Evolutionary conservation across 2,888 invertebrate species (phyloP), one percentile per base, ranked within the genome.

Genomic region (Sinhomidia bicolor): DNA sequence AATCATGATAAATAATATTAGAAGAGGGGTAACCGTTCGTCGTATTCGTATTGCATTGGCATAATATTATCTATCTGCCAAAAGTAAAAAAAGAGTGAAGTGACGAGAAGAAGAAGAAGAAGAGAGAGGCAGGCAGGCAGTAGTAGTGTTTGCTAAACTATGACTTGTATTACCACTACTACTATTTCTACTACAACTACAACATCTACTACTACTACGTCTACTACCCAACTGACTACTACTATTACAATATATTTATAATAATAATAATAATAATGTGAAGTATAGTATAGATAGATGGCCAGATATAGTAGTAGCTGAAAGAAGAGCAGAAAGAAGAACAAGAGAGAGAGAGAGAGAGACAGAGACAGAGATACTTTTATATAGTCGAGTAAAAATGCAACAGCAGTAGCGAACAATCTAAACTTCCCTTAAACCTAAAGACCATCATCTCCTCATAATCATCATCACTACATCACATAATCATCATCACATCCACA

Each of bases 371-470:
- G 41, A 71, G 10, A 68, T 54, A 29, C 51, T 71, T 65, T 71
- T 54, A 36, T 41, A 68, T 41, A 54, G 57, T 74, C 57, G 57
- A 84, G 85, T 85, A 85, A 88, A 88, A 88, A 88, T 88, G 88
- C 88, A 88, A 88, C 88, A 88, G 88, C 88, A 84, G 88, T 79
- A 84, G 84, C 71, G 78, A 88, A 76, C 83, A 88, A 88, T 88
- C 88, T 88, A 76, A 88, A 88, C 83, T 88, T 88, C 79, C 88
- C 88, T 88, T 71, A 80, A 87, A 88, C 84, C 84, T 88, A 83
- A 88, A 88, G 88, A 88, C 88, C 88, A 88, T 88, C 88, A 88
- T 88, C 83, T 83, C 84, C 54, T 88, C 84, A 85, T 85, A 76
- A 84, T 85, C 83, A 88, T 88, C 76, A 71, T 80, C 81, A 60